Evolutionary conservation across 2,797 vertebrate genomes (phyloP), one percentile per base, ranked within the genome.

Genomic region (Mormyrus proboscirostris): DNA sequence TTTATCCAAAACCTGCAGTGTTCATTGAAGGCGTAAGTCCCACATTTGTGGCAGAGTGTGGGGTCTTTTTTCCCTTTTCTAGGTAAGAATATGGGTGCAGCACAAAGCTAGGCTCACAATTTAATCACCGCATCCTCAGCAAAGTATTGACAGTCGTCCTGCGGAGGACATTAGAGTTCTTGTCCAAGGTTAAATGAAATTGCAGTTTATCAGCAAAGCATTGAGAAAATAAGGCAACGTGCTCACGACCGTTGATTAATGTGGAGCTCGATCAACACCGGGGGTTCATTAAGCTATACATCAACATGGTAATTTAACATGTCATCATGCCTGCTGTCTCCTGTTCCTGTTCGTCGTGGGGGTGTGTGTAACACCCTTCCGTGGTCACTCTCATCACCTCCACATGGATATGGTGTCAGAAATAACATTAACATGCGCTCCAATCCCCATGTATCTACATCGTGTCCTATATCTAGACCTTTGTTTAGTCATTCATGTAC

Each of bases 171-270:
- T 99, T 99, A 99, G 98, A 97, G 97, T 98, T 98, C 97, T 98
- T 98, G 97, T 99, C 98, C 98, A 99, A 99, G 98, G 98, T 99
- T 98, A 99, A 99, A 99, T 99, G 98, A 99, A 99, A 99, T 99
- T 98, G 98, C 98, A 98, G 98, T 99, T 99, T 98, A 99, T 99
- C 98, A 99, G 97, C 96, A 97, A 96, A 97, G 97, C 98, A 97
- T 98, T 99, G 98, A 98, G 98, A 97, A 99, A 99, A 99, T 98
- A 99, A 99, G 97, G 96, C 97, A 99, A 99, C 97, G 97, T 98
- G 98, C 97, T 98, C 97, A 96, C 97, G 97, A 96, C 96, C 96
- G 96, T 97, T 99, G 98, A 99, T 99, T 99, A 99, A 99, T 99
- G 98, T 97, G 96, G 97, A 97, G 97, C 96, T 95, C 98, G 98